Evolutionary conservation across 1,140 invertebrate genomes (phyloP), one percentile per base, ranked within the genome.

Genomic region (Drosophila micromelanica): DNA sequence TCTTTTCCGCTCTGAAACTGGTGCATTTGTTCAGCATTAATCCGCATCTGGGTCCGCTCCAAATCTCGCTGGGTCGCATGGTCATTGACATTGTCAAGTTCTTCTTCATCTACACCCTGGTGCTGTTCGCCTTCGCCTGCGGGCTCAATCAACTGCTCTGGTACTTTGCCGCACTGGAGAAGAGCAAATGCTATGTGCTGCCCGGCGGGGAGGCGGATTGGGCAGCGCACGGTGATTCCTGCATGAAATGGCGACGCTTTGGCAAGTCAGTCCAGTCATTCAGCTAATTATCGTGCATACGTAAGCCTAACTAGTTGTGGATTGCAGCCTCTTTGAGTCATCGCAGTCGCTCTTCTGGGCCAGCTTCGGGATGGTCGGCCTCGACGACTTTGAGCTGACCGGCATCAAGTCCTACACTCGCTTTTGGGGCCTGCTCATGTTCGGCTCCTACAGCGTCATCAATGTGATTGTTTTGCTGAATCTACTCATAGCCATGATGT

Each of bases 21-120:
- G 96, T 98, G 61, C 97, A 98, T 91, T 93, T 98, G 48, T 98
- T 98, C 91, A 97, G 96, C 15, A 97, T 98, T 48, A 98, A 98
- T 94, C 97, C 97, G 1, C 96, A 98, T 92, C 91, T 98, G 57
- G 97, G 97, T 40, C 97, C 97, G 2, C 92, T 98, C 38, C 95
- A 97, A 93, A 96, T 97, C 64, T 97, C 96, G 0, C 92, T 97
- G 7, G 96, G 96, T 8, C 91, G 95, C 90, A 97, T 97, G 96
- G 95, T 97, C 43, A 96, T 97, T 73, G 96, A 98, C 89, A 97
- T 97, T 68, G 94, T 96, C 11, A 97, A 97, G 90, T 97, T 97
- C 92, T 96, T 97, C 92, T 96, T 96, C 89, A 96, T 98, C 85
- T 97, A 97, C 91, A 94, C 95, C 9, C 93, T 97, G 42, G 96